These are phyloP conservation scores for Cyprinus carpio DNA, from an alignment of 2,113 vertebrate genomes.

Conservation along the genomic window DNA sequence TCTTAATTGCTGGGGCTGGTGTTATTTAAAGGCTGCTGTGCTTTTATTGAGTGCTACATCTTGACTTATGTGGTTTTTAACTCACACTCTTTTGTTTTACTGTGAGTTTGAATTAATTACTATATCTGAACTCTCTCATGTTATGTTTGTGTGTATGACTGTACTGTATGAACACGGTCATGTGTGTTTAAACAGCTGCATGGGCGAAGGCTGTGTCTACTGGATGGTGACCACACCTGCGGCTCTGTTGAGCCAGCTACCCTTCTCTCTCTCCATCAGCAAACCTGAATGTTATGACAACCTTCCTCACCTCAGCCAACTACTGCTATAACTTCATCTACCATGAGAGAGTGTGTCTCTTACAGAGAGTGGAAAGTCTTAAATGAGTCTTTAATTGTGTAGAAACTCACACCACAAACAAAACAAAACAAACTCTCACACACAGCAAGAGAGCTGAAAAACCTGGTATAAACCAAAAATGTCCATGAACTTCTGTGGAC, in stretches of 20 bases:
- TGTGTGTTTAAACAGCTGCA: conserved; percentile 75
- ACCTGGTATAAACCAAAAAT: neutral
- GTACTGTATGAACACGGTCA: conserved; percentile 21
- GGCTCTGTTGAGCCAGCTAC: conserved; percentile 66
- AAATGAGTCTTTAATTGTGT: conserved; percentile 15
- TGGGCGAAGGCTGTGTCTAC: conserved; percentile 54
- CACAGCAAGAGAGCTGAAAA: neutral
- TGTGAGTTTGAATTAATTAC: conserved; percentile 36
- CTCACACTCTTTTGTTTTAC: conserved; percentile 24
- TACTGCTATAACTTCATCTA: conserved; percentile 52
- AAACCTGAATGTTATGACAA: conserved; percentile 64
- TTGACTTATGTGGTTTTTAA: conserved; percentile 60
- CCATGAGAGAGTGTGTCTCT: neutral
- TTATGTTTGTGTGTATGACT: conserved; percentile 31
- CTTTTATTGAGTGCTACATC: conserved; percentile 69
- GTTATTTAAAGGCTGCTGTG: conserved; percentile 61
- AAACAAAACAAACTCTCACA: neutral
- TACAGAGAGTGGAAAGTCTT: conserved; percentile 10
- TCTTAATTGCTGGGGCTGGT: conserved; percentile 64
- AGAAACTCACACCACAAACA: neutral
- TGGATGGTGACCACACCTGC: conserved; percentile 68
- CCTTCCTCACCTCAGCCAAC: conserved; percentile 50
- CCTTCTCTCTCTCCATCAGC: conserved; percentile 51
- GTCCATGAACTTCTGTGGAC: neutral
- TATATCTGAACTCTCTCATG: conserved; percentile 20